phyloP scores from a whole-genome alignment of 2,888 invertebrate species.

The Lysandra coridon region DNA sequence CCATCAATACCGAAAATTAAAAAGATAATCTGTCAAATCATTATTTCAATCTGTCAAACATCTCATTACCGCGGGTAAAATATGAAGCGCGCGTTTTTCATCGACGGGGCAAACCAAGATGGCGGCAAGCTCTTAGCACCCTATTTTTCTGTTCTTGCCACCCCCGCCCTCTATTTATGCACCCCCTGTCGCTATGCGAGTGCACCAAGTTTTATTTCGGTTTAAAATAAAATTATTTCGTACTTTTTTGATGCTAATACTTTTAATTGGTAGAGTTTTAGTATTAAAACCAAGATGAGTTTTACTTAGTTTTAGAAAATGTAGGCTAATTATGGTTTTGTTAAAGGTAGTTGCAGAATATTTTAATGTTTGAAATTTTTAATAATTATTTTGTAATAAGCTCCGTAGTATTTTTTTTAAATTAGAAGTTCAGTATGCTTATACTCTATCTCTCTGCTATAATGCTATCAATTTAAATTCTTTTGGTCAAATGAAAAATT shows the following conservation, averaged over 20 bases:
- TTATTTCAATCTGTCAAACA: conserved; percentile 30
- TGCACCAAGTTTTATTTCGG: conserved; percentile 53
- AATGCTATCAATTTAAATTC: too few relatives aligned
- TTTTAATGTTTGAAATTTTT: too few relatives aligned
- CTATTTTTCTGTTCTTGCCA: conserved; percentile 72
- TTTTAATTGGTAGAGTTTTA: conserved; percentile 48
- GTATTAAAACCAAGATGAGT: conserved; percentile 32
- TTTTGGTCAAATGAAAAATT: too few relatives aligned
- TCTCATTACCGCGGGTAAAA: conserved; percentile 39
- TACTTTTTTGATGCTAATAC: conserved; percentile 44
- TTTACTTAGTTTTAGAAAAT: neutral
- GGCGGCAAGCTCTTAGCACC: conserved; percentile 69
- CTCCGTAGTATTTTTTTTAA: too few relatives aligned
- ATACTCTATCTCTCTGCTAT: too few relatives aligned
- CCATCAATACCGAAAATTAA: neutral
- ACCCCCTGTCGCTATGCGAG: conserved; percentile 53
- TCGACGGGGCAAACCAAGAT: conserved; percentile 62
- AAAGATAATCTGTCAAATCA: conserved; percentile 16
- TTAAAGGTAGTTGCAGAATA: too few relatives aligned
- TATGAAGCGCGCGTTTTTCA: conserved; percentile 49
- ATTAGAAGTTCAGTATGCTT: too few relatives aligned
- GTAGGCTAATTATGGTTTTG: neutral
- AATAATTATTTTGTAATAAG: too few relatives aligned
- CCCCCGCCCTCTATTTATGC: conserved; percentile 56
- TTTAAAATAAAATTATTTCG: conserved; percentile 46